A percentile compares a stretch with the other conserved stretches of the same genome.
Evolutionary conservation across 2,113 vertebrate species (phyloP).

Genomic region (Hemichromis elongatus): DNA sequence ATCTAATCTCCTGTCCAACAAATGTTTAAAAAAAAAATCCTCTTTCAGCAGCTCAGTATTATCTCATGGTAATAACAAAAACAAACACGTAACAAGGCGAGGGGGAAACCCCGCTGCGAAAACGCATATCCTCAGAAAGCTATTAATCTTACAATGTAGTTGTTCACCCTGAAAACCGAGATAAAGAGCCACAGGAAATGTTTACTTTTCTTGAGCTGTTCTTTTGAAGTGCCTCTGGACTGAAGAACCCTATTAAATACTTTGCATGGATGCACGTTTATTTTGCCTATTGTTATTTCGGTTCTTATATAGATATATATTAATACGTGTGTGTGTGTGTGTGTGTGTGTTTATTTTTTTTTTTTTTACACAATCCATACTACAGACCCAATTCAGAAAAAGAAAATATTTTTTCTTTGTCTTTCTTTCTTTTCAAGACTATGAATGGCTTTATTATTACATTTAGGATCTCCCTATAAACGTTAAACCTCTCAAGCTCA

Average conservation of each 20-base stretch:
- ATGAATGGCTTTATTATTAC: not conserved
- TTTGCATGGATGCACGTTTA: not conserved
- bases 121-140: conserved; percentile 69
- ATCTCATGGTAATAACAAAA: conserved; percentile 71
- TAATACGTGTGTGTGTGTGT: not conserved
- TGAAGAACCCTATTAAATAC: not conserved
- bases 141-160: conserved; percentile 72
- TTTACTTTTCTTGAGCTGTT: conserved; percentile 68
- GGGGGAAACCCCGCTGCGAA: conserved; percentile 64
- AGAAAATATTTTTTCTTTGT: not conserved
- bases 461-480: not conserved
- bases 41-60: conserved; percentile 42
- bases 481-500: not conserved
- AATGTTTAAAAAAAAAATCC: conserved; percentile 43
- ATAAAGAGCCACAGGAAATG: conserved; percentile 75
- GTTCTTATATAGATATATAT: not conserved
- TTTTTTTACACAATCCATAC: not conserved
- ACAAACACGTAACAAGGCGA: conserved; percentile 68
- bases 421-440: not conserved
- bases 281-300: not conserved
- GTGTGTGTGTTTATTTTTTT: not conserved
- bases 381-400: not conserved
- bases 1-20: conserved; percentile 12
- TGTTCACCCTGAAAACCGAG: conserved; percentile 73
- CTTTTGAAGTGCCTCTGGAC: conserved; percentile 46